These are phyloP conservation scores for Miltochrista miniata DNA, from an alignment of 2,888 invertebrate species.

Conservation along the genomic window DNA sequence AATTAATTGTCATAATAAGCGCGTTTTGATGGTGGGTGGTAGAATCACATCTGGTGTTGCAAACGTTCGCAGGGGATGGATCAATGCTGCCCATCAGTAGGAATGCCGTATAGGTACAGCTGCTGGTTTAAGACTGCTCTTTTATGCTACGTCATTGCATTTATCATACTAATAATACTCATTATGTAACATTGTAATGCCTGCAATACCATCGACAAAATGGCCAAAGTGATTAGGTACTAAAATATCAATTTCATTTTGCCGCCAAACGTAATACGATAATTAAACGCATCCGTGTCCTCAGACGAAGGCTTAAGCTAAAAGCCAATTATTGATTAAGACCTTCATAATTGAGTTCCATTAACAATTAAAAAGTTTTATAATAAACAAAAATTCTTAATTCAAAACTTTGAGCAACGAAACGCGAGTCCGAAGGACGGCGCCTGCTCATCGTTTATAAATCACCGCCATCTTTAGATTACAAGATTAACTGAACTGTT, in stretches of 20 bases:
- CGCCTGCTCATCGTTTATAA: slow-evolving; percentile 70
- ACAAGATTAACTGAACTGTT: slow-evolving; percentile 74
- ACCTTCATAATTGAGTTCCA: slow-evolving; percentile 19
- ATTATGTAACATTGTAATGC: no score
- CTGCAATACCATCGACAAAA: no score
- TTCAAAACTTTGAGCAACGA: slow-evolving; percentile 55
- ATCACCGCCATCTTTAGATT: slow-evolving; percentile 75
- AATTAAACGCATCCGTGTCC: slow-evolving; percentile 14
- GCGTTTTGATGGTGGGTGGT: no score
- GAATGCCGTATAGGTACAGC: background rate
- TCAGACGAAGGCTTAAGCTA: slow-evolving; percentile 8
- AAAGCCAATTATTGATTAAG: slow-evolving; percentile 28
- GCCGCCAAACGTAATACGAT: slow-evolving; percentile 9
- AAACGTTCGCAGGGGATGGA: no score
- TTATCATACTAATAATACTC: no score
- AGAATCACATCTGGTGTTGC: no score
- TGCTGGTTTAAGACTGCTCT: no score
- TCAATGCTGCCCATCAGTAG: background rate
- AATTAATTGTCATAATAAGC: no score
- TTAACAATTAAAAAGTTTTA: slow-evolving; percentile 19
- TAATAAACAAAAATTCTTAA: slow-evolving; percentile 4
- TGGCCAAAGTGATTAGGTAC: no score
- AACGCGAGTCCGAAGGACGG: slow-evolving; percentile 53
- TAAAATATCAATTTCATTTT: slow-evolving; percentile 7
- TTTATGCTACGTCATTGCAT: no score